Conservation (phyloP, 2,113 vertebrate species). For the Triplophysa rosa region DNA sequence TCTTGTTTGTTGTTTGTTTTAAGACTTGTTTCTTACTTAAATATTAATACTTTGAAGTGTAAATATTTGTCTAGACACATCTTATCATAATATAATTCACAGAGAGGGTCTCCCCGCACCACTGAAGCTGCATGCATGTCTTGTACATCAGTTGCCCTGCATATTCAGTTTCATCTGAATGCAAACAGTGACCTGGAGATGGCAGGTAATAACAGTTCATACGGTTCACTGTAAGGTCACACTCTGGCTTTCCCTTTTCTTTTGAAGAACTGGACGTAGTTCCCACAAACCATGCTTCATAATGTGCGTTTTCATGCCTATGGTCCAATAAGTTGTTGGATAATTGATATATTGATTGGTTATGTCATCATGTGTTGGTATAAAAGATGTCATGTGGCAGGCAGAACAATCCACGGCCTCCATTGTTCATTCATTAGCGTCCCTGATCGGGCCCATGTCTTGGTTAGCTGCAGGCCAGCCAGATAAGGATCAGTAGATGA, state of each 20-base stretch:
- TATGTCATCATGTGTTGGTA: slow-evolving; percentile 94
- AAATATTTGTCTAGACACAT: not conserved
- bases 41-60: not conserved
- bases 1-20: too few relatives aligned
- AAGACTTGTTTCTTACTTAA: not conserved
- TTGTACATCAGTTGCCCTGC: not conserved
- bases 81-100: not conserved
- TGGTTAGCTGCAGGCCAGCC: slow-evolving; percentile 86
- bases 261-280: slow-evolving; percentile 6
- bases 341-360: slow-evolving; percentile 95
- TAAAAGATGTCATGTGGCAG: slow-evolving; percentile 81
- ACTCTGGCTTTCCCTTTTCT: slow-evolving; percentile 7
- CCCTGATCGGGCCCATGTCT: slow-evolving; percentile 89
- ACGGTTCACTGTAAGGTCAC: slow-evolving; percentile 46
- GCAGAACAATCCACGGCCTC: slow-evolving; percentile 84
- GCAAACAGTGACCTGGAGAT: not conserved
- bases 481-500: slow-evolving; percentile 99
- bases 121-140: not conserved
- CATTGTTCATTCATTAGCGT: slow-evolving; percentile 97
- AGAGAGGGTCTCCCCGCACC: not conserved
- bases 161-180: slow-evolving; percentile 16
- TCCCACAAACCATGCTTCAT: slow-evolving; percentile 51
- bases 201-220: slow-evolving; percentile 23
- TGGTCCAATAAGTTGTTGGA: slow-evolving; percentile 88
- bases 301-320: slow-evolving; percentile 71